These are phyloP conservation scores for Agrilus cyanescens DNA, from an alignment of 2,888 invertebrate species.

Conservation along the genomic window DNA sequence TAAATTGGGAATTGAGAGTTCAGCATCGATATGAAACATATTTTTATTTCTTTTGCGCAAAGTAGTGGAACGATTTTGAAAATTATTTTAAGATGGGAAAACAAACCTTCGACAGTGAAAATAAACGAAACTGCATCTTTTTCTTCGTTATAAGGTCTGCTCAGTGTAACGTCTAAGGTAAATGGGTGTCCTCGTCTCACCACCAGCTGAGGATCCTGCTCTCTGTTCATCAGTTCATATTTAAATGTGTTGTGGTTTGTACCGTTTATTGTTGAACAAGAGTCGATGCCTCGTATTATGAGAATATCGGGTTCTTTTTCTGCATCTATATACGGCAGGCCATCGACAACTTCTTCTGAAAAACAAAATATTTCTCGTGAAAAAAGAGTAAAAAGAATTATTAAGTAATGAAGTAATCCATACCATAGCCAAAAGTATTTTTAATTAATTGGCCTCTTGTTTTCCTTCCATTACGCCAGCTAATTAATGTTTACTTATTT, in stretches of 20 bases:
- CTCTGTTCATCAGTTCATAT: slow-evolving; percentile 59
- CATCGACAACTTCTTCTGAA: slow-evolving; percentile 18
- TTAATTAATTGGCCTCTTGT: too few species aligned
- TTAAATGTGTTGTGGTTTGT: slow-evolving; percentile 64
- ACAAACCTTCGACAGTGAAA: slow-evolving; percentile 61
- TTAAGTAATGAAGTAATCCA: too few species aligned
- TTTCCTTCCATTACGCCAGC: too few species aligned
- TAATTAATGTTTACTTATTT: too few species aligned
- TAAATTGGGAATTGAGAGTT: too few species aligned
- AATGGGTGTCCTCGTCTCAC: slow-evolving; percentile 77
- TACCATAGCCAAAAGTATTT: too few species aligned
- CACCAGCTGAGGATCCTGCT: slow-evolving; percentile 49
- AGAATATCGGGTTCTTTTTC: slow-evolving; percentile 38
- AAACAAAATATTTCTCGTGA: slow-evolving; percentile 2
- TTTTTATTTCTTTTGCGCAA: too few species aligned
- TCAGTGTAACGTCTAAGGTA: slow-evolving; percentile 57
- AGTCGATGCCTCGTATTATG: slow-evolving; percentile 60
- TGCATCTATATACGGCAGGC: slow-evolving; percentile 16
- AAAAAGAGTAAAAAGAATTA: too few species aligned
- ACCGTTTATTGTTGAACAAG: slow-evolving; percentile 62
- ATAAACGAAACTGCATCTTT: slow-evolving; percentile 75
- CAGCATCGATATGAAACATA: too few species aligned
- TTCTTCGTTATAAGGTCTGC: slow-evolving; percentile 58
- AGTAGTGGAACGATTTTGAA: not conserved
- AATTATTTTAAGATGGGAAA: not conserved